Percentiles rank a stretch among this genome's conserved stretches.
These are phyloP conservation scores for Heliconius hortense DNA, from an alignment of 2,888 invertebrate species.

Conservation along the genomic window DNA sequence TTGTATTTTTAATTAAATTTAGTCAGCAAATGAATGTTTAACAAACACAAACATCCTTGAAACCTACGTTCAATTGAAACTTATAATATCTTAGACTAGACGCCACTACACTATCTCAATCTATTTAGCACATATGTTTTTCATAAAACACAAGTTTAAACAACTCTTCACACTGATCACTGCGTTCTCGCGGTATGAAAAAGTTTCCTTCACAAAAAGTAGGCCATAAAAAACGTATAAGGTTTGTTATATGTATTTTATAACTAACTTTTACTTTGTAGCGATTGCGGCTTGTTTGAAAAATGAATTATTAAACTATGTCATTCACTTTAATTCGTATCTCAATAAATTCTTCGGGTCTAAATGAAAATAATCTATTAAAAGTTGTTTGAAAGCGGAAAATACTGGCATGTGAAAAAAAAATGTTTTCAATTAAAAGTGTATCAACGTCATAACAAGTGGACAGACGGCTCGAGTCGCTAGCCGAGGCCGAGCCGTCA, in stretches of 20 bases:
- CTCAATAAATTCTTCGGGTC: no score
- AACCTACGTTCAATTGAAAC: neutral
- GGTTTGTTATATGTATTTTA: slow-evolving; percentile 4
- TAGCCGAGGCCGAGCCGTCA: slow-evolving; percentile 16
- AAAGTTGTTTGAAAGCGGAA: neutral
- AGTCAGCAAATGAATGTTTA: neutral
- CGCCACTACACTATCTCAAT: neutral
- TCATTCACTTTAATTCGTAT: neutral
- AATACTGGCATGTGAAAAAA: neutral
- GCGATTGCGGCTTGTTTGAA: neutral
- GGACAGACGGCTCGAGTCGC: neutral
- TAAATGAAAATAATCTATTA: slow-evolving; percentile 3
- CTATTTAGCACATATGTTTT: slow-evolving; percentile 1
- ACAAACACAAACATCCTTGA: neutral
- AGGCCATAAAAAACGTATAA: slow-evolving; percentile 8
- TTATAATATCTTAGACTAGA: neutral
- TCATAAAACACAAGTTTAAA: neutral
- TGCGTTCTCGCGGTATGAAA: neutral
- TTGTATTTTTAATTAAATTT: neutral
- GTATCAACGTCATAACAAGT: slow-evolving; percentile 20
- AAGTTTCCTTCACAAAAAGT: slow-evolving; percentile 11
- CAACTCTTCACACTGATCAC: slow-evolving; percentile 15
- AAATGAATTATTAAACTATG: neutral
- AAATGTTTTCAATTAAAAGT: slow-evolving; percentile 21
- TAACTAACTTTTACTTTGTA: slow-evolving; percentile 7